Base-by-base conservation (phyloP, 2,113 vertebrate species). In the Nannospalax galili region DNA sequence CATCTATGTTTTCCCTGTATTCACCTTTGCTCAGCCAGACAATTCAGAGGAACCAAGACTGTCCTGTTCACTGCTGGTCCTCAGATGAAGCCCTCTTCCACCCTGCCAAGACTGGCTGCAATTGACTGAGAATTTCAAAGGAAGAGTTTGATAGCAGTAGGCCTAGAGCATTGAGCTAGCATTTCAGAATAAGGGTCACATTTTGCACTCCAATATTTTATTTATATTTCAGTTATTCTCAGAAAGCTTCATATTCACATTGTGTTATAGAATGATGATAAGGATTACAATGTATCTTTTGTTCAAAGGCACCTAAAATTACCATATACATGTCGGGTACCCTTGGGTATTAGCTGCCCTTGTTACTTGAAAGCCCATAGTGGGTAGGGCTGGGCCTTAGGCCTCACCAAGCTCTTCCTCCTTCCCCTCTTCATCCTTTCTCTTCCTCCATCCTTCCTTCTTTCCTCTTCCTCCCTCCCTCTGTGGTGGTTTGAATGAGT, bases 1-100 rank as follows among this genome's bases (percentile, higher is more conserved):
- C 9, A 10, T 2, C 15, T n/a, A 30, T 5, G 5, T 5, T 26
- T 9, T 28, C 19, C 35, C 70, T 72, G 0, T 8, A 1, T 40
- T 75, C 70, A 56, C 64, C 2, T 67, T 32, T 60, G 30, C 45
- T 78, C 67, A 7, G 67, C 35, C 28, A 37, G 2, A 24, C 56
- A 20, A 77, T 19, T 14, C 35, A 65, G 5, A 92, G 56, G 86
- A 56, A 48, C 7, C 26, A 42, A 32, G 45, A 30, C 72, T 88
- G 73, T 48, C 48, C 28, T 84, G 19, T 17, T 37, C 32, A 58
- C 58, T 70, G 48, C 65, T 15, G 1, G 40, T 86, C 28, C 69
- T 28, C 11, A 0, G 0, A 35, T 60, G 11, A 40, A 14, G 5
- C 35, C 64, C 62, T 67, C 26, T 40, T 40, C 45, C 12, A 58